A percentile compares a stretch with the other conserved stretches of the same genome.
phyloP scores from a whole-genome alignment of 2,888 invertebrate species.

The Ormyrus pomaceus region DNA sequence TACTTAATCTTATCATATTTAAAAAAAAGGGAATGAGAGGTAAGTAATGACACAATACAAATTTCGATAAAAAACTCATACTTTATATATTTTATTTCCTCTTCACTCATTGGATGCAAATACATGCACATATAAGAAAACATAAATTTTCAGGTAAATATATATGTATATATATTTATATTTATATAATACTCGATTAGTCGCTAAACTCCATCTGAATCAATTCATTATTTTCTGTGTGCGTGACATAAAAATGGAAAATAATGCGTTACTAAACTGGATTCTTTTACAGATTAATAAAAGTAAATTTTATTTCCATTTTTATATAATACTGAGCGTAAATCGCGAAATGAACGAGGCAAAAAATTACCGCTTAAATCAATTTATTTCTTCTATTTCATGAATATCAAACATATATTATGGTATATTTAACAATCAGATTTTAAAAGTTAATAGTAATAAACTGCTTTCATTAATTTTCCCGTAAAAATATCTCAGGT shows the following conservation, averaged over 20 bases:
- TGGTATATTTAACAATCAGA: neutral
- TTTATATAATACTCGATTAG: slow-evolving; percentile 28
- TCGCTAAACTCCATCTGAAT: slow-evolving; percentile 20
- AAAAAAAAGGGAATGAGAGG: slow-evolving; percentile 7
- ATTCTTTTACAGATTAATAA: slow-evolving; percentile 2
- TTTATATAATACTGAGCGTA: slow-evolving; percentile 46
- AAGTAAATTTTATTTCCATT: slow-evolving; percentile 28
- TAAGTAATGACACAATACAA: slow-evolving; percentile 10
- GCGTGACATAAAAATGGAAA: slow-evolving; percentile 34
- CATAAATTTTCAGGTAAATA: slow-evolving; percentile 42
- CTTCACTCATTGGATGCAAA: slow-evolving; percentile 38
- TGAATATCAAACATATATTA: slow-evolving; percentile 10
- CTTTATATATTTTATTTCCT: slow-evolving; percentile 47
- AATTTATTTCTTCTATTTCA: too few species aligned
- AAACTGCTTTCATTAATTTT: too few species aligned
- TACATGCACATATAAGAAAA: slow-evolving; percentile 48
- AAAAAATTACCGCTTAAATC: slow-evolving; percentile 15
- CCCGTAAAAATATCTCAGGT: neutral
- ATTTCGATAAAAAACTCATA: slow-evolving; percentile 46
- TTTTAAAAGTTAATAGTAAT: neutral
- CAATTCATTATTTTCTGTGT: slow-evolving; percentile 30
- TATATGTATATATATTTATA: neutral
- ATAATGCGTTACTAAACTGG: neutral
- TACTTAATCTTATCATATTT: too few species aligned
- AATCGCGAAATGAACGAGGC: slow-evolving; percentile 30